phyloP scores from a whole-genome alignment of 2,888 invertebrate species.

The Calameuta idolon region DNA sequence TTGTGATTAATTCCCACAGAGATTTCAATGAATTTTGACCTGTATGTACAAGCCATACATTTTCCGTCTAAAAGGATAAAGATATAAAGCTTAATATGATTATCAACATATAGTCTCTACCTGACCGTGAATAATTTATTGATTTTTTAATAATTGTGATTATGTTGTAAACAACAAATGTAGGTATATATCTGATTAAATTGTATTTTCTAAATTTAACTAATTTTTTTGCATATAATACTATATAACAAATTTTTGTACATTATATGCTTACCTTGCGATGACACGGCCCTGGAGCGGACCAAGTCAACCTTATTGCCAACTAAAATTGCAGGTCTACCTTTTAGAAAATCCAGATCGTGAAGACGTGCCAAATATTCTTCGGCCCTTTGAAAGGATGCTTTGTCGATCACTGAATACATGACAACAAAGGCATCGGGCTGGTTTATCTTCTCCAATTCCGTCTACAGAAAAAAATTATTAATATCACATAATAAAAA shows the following conservation, averaged over 20 bases:
- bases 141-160: not conserved
- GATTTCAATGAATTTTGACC: constrained; percentile 94
- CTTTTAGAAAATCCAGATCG: constrained; percentile 81
- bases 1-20: constrained; percentile 98
- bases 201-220: no score
- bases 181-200: not conserved
- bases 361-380: constrained; percentile 82
- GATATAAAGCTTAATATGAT: not conserved
- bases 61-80: constrained; percentile 83
- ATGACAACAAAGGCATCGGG: constrained; percentile 90
- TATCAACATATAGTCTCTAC: no score
- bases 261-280: constrained; percentile 78
- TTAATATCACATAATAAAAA: not conserved
- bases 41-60: constrained; percentile 89
- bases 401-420: constrained; percentile 92
- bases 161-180: no score
- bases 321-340: constrained; percentile 86
- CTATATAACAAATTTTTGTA: not conserved
- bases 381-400: constrained; percentile 86
- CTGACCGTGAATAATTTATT: not conserved
- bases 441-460: constrained; percentile 77
- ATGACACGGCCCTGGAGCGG: constrained; percentile 87
- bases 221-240: not conserved
- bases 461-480: constrained; percentile 71
- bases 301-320: constrained; percentile 96